A percentile compares a stretch with the other conserved stretches of the same genome.
Evolutionary conservation across 2,888 invertebrate genomes (phyloP).

Genomic region (Caprella mutica): DNA sequence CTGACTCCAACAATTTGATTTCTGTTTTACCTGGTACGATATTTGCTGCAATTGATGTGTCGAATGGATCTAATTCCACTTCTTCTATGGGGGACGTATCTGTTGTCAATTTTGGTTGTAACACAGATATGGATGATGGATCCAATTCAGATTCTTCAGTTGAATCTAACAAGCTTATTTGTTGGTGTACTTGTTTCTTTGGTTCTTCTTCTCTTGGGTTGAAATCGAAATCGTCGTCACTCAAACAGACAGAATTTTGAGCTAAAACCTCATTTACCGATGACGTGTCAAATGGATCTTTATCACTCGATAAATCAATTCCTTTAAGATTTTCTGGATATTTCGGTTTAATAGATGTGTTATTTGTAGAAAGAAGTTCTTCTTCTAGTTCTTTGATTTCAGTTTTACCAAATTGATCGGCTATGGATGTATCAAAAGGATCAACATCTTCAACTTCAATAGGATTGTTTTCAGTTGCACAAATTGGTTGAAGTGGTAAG

Average conservation of each 20-base stretch:
- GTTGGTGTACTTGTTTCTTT: slow-evolving; percentile 2
- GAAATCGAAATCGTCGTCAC: slow-evolving; percentile 35
- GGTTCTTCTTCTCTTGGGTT: slow-evolving; percentile 35
- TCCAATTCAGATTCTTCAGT: slow-evolving; percentile 13
- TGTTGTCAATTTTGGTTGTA: slow-evolving; percentile 11
- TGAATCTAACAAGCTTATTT: slow-evolving; percentile 17
- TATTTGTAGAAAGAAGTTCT: slow-evolving; percentile 49
- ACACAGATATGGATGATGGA: slow-evolving; percentile 12
- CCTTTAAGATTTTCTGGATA: neutral
- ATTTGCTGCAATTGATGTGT: slow-evolving; percentile 51
- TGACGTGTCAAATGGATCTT: slow-evolving; percentile 1
- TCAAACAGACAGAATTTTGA: slow-evolving; percentile 27
- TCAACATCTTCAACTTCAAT: slow-evolving; percentile 21
- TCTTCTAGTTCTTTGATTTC: slow-evolving; percentile 68
- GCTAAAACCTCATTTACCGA: slow-evolving; percentile 16
- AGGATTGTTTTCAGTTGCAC: neutral
- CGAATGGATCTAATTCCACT: slow-evolving; percentile 51
- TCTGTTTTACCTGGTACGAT: slow-evolving; percentile 46
- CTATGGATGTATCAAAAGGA: slow-evolving; percentile 34
- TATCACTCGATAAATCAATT: neutral
- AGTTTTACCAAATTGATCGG: slow-evolving; percentile 51
- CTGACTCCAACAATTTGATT: slow-evolving; percentile 48
- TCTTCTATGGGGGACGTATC: neutral
- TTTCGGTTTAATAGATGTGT: neutral
- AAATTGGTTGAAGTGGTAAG: slow-evolving; percentile 17